Evolutionary conservation across 2,888 invertebrate species (phyloP), one percentile per base, ranked within the genome.

Genomic region (Rhingia campestris): DNA sequence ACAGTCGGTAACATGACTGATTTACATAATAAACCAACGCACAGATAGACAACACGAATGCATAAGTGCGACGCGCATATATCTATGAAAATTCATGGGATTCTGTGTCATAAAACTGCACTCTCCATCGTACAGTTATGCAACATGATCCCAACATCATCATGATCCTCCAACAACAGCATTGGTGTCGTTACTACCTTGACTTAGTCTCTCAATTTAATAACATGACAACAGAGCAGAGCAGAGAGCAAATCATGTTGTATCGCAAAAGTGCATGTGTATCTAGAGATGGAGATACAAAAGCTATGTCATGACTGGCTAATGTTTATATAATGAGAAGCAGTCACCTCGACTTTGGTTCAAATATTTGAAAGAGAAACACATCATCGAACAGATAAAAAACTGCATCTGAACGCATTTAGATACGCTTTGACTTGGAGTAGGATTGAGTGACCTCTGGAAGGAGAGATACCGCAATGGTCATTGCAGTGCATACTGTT

Each of bases 61-160:
- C 58, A 58, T 39, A 58, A 22, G 37, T 37, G 37, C 54, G 12
- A 67, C n/a, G 41, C 41, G 32, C 33, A 30, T 53, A 30, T 75
- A 70, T 69, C 51, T 63, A 35, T 37, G 41, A 32, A 49, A 58
- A 61, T 81, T 54, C 54, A 30, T 61, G 35, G 14, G 63, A 59
- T 43, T 61, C 66, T 77, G 70, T 80, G 84, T 66, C 80, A 84
- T 80, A 70, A 80, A 82, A 84, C 80, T 84, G 84, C 74, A 74
- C 80, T 39, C 80, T 79, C 69, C 10, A 58, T 69, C 51, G 79
- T 73, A 79, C 79, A 84, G 84, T 84, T 84, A 80, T 80, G 84
- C 84, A 80, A 80, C 84, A 66, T 66, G 69, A 79, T 74, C 74
- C 41, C 43, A 22, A 14, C 51, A 74, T 58, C 64, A 30, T 61